phyloP scores from a whole-genome alignment of 2,113 vertebrate species.

The Hyperoodon ampullatus region DNA sequence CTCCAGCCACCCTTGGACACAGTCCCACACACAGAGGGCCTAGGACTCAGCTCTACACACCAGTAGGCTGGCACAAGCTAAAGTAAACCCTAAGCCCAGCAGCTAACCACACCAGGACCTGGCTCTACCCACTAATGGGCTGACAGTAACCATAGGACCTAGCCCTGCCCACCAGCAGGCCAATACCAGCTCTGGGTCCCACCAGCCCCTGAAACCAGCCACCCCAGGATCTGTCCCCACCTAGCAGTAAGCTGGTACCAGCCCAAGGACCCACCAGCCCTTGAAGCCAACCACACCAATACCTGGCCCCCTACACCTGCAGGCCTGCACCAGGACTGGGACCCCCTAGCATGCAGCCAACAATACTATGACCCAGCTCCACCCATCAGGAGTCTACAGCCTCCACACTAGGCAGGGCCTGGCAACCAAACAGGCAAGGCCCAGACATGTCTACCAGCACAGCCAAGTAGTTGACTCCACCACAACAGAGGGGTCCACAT shows the following conservation, averaged over 20 bases:
- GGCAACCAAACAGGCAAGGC: neutral
- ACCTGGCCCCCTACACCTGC: no score
- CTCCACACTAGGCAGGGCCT: neutral
- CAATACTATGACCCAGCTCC: neutral
- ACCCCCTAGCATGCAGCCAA: neutral
- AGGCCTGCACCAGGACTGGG: neutral
- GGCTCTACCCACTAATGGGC: neutral
- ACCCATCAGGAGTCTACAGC: neutral
- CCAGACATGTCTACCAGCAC: neutral
- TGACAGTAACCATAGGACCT: neutral
- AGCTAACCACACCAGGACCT: neutral
- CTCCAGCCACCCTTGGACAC: neutral
- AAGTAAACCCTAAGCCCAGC: neutral
- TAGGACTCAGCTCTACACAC: neutral
- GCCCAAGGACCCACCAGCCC: neutral
- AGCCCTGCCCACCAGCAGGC: no score
- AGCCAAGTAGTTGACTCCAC: neutral
- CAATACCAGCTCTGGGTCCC: no score
- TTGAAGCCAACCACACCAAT: neutral
- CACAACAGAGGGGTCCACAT: neutral
- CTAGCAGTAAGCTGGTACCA: neutral
- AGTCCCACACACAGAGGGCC: neutral
- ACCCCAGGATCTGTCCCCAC: no score
- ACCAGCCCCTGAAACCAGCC: no score
- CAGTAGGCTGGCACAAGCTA: neutral